phyloP scores from a whole-genome alignment of 1,140 invertebrate species.

The Adelges cooleyi region DNA sequence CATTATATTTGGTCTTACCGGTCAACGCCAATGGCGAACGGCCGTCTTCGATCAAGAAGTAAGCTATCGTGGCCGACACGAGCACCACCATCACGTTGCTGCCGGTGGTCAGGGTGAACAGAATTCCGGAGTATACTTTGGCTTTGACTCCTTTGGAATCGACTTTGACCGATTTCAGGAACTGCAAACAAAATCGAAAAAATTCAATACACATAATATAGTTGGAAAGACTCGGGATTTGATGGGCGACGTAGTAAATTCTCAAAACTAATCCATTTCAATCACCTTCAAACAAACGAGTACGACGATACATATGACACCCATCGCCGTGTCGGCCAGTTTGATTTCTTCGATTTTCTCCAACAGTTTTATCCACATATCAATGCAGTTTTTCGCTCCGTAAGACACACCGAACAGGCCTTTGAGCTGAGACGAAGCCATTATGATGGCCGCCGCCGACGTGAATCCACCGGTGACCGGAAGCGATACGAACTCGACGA shows the following conservation, averaged over 20 bases:
- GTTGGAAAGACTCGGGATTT: too few relatives aligned
- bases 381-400: conserved; percentile 48
- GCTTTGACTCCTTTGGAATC: neutral
- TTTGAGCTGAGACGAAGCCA: conserved; percentile 70
- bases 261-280: too few relatives aligned
- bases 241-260: too few relatives aligned
- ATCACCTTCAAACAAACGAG: conserved; percentile 51
- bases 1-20: conserved; percentile 35
- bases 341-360: conserved; percentile 44
- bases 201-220: too few relatives aligned
- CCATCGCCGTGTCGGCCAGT: conserved; percentile 49
- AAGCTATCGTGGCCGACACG: conserved; percentile 49
- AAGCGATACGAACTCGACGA: conserved; percentile 74
- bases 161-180: neutral
- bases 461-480: conserved; percentile 79
- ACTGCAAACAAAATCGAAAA: too few relatives aligned
- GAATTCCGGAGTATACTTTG: neutral
- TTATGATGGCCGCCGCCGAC: conserved; percentile 72
- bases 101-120: neutral
- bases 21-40: conserved; percentile 38
- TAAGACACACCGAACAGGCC: conserved; percentile 54
- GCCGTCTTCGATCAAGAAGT: conserved; percentile 38
- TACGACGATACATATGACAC: conserved; percentile 48
- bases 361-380: conserved; percentile 46
- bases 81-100: conserved; percentile 68